These are phyloP conservation scores for Hipparchia semele DNA, from an alignment of 2,888 invertebrate species.

Conservation along the genomic window DNA sequence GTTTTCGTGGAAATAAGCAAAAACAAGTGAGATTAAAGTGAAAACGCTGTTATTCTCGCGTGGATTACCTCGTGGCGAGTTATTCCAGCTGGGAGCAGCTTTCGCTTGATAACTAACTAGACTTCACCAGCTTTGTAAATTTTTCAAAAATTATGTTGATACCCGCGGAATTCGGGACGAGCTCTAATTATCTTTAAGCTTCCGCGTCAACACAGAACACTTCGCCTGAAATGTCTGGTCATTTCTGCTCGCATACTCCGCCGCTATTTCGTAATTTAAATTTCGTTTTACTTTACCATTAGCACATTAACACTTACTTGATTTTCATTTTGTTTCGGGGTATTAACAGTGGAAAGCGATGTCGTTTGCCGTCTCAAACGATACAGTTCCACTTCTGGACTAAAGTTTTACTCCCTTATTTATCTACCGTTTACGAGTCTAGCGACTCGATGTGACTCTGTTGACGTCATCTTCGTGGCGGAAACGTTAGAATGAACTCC, in stretches of 20 bases:
- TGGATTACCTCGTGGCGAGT: conserved; percentile 68
- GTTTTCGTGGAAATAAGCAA: conserved; percentile 68
- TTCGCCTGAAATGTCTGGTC: conserved; percentile 29
- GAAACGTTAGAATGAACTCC: too few relatives aligned
- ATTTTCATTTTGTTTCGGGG: not conserved
- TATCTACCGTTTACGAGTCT: too few relatives aligned
- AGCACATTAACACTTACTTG: not conserved
- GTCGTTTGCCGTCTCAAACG: too few relatives aligned
- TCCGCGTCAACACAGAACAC: conserved; percentile 31
- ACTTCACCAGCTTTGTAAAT: conserved; percentile 23
- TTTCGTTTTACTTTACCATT: conserved; percentile 13
- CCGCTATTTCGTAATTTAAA: conserved; percentile 29
- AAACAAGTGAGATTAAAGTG: conserved; percentile 76
- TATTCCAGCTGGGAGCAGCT: conserved; percentile 55
- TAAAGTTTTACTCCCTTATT: too few relatives aligned
- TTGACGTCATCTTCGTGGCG: too few relatives aligned
- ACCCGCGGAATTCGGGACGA: conserved; percentile 27
- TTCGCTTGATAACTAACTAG: conserved; percentile 59
- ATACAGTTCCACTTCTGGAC: too few relatives aligned
- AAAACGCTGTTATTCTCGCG: conserved; percentile 71
- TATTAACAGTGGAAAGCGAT: too few relatives aligned
- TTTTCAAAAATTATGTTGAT: conserved; percentile 27
- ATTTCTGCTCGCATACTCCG: conserved; percentile 32
- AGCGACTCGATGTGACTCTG: too few relatives aligned
- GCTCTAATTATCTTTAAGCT: conserved; percentile 34